Base-by-base conservation (phyloP, 2,888 invertebrate genomes). In the Parnassius orleans region DNA sequence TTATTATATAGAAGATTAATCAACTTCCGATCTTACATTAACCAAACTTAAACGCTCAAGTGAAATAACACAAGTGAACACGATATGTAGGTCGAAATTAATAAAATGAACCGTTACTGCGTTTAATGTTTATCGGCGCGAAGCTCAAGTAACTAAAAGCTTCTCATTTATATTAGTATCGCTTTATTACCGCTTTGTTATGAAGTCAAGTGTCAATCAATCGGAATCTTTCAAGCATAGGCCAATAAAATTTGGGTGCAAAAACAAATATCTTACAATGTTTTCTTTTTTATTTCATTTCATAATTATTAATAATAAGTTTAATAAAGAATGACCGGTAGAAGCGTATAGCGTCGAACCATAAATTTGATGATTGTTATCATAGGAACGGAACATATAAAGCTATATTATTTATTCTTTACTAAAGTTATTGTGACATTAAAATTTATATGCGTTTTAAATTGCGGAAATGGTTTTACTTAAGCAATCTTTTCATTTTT, bases 401-500 rank as follows among this genome's bases (percentile, higher is more conserved):
- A 51, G 19, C 50, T 10, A 50, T 50, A 50, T 12, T 80, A 80
- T 78, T 12, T 80, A 80, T 78, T 75, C 76, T 81, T 78, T 72
- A 73, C 78, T 10, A 10, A 33, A 33, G 33, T 33, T 33, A 33
- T 33, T 33, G 33, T 33, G 33, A 33, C 33, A 11, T 43, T 43
- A 11, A 43, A 43, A 43, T 43, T 43, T 11, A 11, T 43, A 9
- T 80, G 79, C 76, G 75, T 79, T 78, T 78, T 80, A 84, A 84
- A 79, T 79, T 77, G 80, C 83, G 85, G 87, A 86, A 82, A 80
- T 75, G 77, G 78, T 86, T 19, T 51, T 55, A 14, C 43, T 12
- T 44, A 15, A 24, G 12, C 15, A 51, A 54, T 55, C 12, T 43
- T 10, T 14, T 43, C 10, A 43, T 51, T 11, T 11, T 19, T 3